These are phyloP conservation scores for Brachionus asplanchnoidis DNA, from an alignment of 1,140 invertebrate genomes.

Conservation along the genomic window DNA sequence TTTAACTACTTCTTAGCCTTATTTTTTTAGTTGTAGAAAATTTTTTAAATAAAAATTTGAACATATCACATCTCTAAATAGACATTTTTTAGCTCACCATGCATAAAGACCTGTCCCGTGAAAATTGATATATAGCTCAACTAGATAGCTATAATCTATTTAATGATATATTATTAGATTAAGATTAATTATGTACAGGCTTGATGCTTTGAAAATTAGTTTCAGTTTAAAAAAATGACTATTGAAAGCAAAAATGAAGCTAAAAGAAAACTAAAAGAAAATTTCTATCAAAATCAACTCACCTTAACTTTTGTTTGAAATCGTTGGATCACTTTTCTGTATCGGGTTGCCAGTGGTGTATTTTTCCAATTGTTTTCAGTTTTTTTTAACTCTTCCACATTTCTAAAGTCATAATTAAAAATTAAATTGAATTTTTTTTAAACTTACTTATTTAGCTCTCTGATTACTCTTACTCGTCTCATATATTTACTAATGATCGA, in stretches of 20 bases:
- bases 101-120: neutral
- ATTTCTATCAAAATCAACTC: constrained; percentile 35
- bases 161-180: constrained; percentile 37
- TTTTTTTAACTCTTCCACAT: constrained; percentile 44
- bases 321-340: constrained; percentile 74
- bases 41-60: neutral
- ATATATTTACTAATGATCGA: constrained; percentile 82
- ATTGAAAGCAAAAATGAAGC: neutral
- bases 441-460: constrained; percentile 67
- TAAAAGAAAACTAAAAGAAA: neutral
- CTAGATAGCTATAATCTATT: neutral
- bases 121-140: neutral
- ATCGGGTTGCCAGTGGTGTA: constrained; percentile 67
- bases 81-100: neutral
- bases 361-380: constrained; percentile 67
- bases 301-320: constrained; percentile 74
- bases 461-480: constrained; percentile 70
- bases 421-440: neutral
- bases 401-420: constrained; percentile 55
- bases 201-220: neutral
- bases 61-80: neutral
- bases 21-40: neutral
- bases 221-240: neutral
- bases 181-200: constrained; percentile 1
- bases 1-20: neutral